Percentiles rank a stretch among this genome's conserved stretches.
phyloP scores from a whole-genome alignment of 2,797 vertebrate species.

The Coluber constrictor region DNA sequence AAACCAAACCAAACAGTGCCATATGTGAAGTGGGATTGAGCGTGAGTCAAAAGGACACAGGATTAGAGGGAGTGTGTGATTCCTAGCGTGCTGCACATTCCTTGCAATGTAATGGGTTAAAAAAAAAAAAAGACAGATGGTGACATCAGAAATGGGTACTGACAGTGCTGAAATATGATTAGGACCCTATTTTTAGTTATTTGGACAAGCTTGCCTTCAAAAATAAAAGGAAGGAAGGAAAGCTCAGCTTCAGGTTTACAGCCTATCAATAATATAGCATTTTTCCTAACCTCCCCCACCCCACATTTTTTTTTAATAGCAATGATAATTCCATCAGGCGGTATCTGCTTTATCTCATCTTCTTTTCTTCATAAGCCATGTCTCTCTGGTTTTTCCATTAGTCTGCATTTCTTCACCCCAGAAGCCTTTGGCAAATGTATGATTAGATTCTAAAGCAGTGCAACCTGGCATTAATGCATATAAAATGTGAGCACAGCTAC shows the following conservation, averaged over 20 bases:
- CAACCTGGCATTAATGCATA: neutral
- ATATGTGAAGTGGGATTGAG: constrained; percentile 24
- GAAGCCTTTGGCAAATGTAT: neutral
- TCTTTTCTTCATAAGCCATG: neutral
- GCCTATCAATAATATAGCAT: neutral
- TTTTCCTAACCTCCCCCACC: neutral
- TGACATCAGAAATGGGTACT: constrained; percentile 34
- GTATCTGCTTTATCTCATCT: neutral
- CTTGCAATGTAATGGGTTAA: constrained; percentile 33
- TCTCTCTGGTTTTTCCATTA: neutral
- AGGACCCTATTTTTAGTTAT: constrained; percentile 1
- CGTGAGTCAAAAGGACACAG: neutral
- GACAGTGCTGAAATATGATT: constrained; percentile 1
- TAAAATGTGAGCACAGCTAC: neutral
- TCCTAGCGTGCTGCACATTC: constrained; percentile 53
- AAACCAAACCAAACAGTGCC: constrained; percentile 36
- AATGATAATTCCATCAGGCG: neutral
- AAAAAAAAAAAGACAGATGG: constrained; percentile 23
- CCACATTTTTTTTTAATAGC: neutral
- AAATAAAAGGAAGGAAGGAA: neutral
- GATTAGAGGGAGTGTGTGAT: constrained; percentile 47
- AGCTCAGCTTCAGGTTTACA: neutral
- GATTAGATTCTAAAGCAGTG: neutral
- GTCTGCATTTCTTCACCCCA: neutral
- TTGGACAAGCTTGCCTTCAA: neutral